Base-by-base conservation (phyloP, 2,888 invertebrate species). In the Tenthredo scrophulariae region DNA sequence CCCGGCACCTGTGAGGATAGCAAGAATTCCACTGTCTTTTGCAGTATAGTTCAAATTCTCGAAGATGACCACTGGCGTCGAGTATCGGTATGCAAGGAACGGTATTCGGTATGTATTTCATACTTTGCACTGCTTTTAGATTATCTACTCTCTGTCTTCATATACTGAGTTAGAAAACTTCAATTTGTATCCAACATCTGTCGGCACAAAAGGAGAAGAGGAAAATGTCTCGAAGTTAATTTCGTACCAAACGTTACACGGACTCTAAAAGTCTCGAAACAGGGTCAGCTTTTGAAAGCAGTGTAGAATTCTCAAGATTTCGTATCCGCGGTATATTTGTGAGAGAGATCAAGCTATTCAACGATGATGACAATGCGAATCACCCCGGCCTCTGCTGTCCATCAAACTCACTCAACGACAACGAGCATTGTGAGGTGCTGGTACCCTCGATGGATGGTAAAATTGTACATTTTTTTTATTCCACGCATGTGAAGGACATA, bases 1-100 rank as follows among this genome's bases (percentile, higher is more conserved):
- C 85, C 77, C 43, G 74, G 40, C 85, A 84, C 84, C 84, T 86
- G 84, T 77, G 80, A 46, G 67, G 46, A 67, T 70, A 46, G 83
- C 83, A 18, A 67, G 46, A 83, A 70, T 65, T 65, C 83, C 83
- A 67, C 65, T 83, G 83, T 83, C 83, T 46, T 67, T 70, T 70
- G 46, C 67, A 40, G 43, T 80, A 40, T 80, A 40, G 37, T 80
- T 80, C 15, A 58, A 80, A 80, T 62, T 80, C 46, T 18, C 37
- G 29, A 80, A 80, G 58, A 37, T 40, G 40, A 43, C 37, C 72
- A 43, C 72, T n/a, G 72, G 72, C n/a, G 10, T 72, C 43, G n/a
- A n/a, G 72, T 40, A 40, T 37, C 46, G 46, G 72, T 72, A 62
- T 26, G 26, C 0, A 18, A n/a, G 40, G 72, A 72, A 43, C 3